phyloP scores from a whole-genome alignment of 1,140 invertebrate genomes.

The Caerostris darwini region DNA sequence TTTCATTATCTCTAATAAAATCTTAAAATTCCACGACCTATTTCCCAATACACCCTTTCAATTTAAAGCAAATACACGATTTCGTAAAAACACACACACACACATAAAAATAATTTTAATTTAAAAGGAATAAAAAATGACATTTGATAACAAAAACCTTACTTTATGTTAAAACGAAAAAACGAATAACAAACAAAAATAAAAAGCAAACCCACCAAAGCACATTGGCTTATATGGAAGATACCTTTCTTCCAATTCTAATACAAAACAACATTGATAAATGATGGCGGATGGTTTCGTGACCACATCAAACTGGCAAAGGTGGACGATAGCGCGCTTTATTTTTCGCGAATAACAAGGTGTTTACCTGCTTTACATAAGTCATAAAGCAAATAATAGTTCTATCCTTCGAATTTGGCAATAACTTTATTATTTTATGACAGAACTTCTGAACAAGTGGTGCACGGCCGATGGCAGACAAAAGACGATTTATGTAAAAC shows the following conservation, averaged over 20 bases:
- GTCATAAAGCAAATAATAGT: slow-evolving; percentile 66
- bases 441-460: not conserved
- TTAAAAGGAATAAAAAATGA: slow-evolving; percentile 25
- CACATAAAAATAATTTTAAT: not conserved
- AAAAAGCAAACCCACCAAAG: not conserved
- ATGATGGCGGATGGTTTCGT: slow-evolving; percentile 17
- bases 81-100: not conserved
- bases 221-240: slow-evolving; percentile 29
- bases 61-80: not conserved
- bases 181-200: not conserved
- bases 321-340: slow-evolving; percentile 4
- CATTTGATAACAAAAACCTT: slow-evolving; percentile 6
- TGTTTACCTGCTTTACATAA: slow-evolving; percentile 64
- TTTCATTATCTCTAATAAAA: not conserved
- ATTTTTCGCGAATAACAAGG: slow-evolving; percentile 63
- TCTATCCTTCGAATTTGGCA: slow-evolving; percentile 43
- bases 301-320: not conserved
- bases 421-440: slow-evolving; percentile 69
- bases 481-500: slow-evolving; percentile 58
- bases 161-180: not conserved
- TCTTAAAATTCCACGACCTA: not conserved
- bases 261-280: slow-evolving; percentile 13
- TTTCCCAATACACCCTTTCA: not conserved
- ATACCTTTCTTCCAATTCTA: not conserved
- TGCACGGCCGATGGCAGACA: not conserved